These are phyloP conservation scores for Nymphalis c-album DNA, from an alignment of 2,888 invertebrate genomes.

Conservation along the genomic window DNA sequence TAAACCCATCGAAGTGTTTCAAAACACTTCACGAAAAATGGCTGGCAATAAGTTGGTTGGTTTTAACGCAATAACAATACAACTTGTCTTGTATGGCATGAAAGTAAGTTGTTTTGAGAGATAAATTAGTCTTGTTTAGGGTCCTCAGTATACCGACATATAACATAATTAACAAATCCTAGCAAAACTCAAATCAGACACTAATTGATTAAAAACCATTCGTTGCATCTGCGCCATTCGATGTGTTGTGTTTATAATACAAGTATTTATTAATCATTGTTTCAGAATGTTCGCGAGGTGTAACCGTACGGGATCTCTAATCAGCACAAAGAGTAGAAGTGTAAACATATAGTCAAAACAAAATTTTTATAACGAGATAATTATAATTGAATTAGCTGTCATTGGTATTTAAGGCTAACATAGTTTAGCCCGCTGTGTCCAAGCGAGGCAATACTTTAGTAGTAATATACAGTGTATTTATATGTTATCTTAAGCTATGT, in stretches of 20 bases:
- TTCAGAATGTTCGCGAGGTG: conserved; percentile 8
- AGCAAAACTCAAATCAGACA: too few relatives aligned
- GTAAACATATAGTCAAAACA: conserved; percentile 11
- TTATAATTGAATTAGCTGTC: conserved; percentile 18
- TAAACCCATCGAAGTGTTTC: background rate
- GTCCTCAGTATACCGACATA: too few relatives aligned
- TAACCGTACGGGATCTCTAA: background rate
- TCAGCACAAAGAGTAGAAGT: conserved; percentile 9
- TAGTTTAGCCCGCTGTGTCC: conserved; percentile 6
- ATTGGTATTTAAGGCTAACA: background rate
- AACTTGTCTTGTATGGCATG: too few relatives aligned
- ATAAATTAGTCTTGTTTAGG: too few relatives aligned
- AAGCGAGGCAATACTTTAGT: conserved; percentile 20
- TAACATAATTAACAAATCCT: too few relatives aligned
- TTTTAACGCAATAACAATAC: too few relatives aligned
- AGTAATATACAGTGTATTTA: conserved; percentile 18
- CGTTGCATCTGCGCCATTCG: too few relatives aligned
- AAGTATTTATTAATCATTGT: background rate
- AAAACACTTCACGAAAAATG: too few relatives aligned
- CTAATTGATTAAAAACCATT: too few relatives aligned
- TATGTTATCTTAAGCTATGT: conserved; percentile 24
- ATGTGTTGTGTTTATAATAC: too few relatives aligned
- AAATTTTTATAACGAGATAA: conserved; percentile 28
- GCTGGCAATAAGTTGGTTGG: too few relatives aligned
- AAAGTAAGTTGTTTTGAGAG: too few relatives aligned